Conservation (phyloP, 2,113 vertebrate species). For the Epinephelus lanceolatus region DNA sequence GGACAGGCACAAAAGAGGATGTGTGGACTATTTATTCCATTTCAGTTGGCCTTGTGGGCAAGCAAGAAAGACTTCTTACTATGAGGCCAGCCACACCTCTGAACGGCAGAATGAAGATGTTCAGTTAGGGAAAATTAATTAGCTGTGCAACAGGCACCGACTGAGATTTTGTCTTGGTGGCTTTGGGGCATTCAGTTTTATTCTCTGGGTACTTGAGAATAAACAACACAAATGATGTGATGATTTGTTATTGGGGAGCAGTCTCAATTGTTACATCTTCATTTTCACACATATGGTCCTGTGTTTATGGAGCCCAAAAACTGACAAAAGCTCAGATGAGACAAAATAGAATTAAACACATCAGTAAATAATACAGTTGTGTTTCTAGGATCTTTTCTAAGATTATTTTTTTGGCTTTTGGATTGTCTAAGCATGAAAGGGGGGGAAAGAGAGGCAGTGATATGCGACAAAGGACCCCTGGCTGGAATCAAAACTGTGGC, state of each 20-base stretch:
- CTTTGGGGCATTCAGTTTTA: constrained; percentile 8
- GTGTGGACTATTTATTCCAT: constrained; percentile 60
- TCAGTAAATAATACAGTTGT: no score
- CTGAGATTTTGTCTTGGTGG: constrained; percentile 7
- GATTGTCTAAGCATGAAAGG: no score
- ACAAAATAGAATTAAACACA: no score
- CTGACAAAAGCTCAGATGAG: no score
- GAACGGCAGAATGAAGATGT: constrained; percentile 5
- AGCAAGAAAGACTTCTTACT: constrained; percentile 28
- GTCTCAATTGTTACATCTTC: background rate
- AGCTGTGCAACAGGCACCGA: constrained; percentile 32
- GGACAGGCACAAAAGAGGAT: constrained; percentile 28
- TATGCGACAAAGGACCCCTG: no score
- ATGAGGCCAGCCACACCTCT: constrained; percentile 58
- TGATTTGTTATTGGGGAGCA: background rate
- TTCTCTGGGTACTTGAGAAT: constrained; percentile 8
- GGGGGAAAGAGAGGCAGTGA: no score
- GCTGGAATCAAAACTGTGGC: no score
- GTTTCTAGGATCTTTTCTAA: no score
- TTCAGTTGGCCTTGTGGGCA: constrained; percentile 47
- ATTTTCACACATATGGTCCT: background rate
- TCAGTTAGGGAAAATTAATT: constrained; percentile 40
- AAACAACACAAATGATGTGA: constrained; percentile 4
- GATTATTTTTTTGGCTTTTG: no score
- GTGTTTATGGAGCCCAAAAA: background rate